Conservation (phyloP, 1,140 invertebrate genomes). For the Nasonia giraulti region DNA sequence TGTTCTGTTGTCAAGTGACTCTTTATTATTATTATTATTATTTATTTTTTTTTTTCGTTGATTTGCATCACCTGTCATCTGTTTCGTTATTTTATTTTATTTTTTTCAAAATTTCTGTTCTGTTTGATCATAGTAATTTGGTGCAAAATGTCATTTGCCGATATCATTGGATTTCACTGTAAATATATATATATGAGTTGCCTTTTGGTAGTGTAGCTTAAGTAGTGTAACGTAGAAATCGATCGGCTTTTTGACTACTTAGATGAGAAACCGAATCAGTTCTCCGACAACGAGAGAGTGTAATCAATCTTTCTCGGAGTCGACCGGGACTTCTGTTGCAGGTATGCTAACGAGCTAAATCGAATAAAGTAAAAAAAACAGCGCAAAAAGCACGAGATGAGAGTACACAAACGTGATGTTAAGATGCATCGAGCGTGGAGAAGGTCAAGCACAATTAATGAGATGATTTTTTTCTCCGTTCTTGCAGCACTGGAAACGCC, state of each 20-base stretch:
- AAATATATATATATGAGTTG: conserved; percentile 58
- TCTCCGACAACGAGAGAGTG: background rate
- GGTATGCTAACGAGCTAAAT: conserved; percentile 29
- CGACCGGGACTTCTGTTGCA: conserved; percentile 5
- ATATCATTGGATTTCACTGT: conserved; percentile 40
- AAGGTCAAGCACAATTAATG: background rate
- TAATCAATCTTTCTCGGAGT: conserved; percentile 23
- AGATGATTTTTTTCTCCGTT: conserved; percentile 18
- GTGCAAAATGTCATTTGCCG: conserved; percentile 41
- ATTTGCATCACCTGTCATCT: conserved; percentile 38
- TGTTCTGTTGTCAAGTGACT: background rate
- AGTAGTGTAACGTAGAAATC: conserved; percentile 64
- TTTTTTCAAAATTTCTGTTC: conserved; percentile 52
- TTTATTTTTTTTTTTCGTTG: background rate
- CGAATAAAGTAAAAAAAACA: conserved; percentile 5
- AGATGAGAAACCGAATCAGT: conserved; percentile 2
- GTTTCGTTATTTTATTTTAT: conserved; percentile 50
- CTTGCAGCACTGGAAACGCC: conserved; percentile 72
- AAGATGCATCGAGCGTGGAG: background rate
- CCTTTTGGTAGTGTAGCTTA: conserved; percentile 64
- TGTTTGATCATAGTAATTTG: conserved; percentile 15
- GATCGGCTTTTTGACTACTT: conserved; percentile 36
- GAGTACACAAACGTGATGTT: background rate
- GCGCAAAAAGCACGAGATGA: background rate
- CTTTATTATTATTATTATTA: background rate